A percentile compares a stretch with the other conserved stretches of the same genome.
These are phyloP conservation scores for Chironomus tepperi DNA, from an alignment of 1,140 invertebrate species.

Conservation along the genomic window DNA sequence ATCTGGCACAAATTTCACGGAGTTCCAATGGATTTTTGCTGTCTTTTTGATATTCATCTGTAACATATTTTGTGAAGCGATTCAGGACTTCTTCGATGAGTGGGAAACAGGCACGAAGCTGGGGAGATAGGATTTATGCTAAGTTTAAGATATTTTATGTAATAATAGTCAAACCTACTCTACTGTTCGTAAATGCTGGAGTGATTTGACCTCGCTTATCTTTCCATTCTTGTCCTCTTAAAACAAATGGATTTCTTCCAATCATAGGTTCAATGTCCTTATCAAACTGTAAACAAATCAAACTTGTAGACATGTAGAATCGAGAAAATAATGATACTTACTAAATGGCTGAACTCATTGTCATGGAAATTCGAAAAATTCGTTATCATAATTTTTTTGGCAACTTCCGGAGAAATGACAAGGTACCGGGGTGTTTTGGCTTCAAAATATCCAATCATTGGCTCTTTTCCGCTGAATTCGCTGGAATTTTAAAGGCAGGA, in stretches of 20 bases:
- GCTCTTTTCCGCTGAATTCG: slow-evolving; percentile 33
- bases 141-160: neutral
- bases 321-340: slow-evolving; percentile 24
- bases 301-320: neutral
- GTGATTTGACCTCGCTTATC: slow-evolving; percentile 44
- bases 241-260: slow-evolving; percentile 41
- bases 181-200: slow-evolving; percentile 45
- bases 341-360: slow-evolving; percentile 35
- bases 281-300: slow-evolving; percentile 28
- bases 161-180: slow-evolving; percentile 29
- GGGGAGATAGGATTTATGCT: neutral
- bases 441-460: slow-evolving; percentile 40
- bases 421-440: slow-evolving; percentile 41
- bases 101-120: slow-evolving; percentile 17
- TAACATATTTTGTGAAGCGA: neutral
- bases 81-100: neutral
- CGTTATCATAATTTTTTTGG: slow-evolving; percentile 44
- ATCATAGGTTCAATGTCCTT: slow-evolving; percentile 39
- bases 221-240: slow-evolving; percentile 45
- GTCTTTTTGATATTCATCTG: neutral
- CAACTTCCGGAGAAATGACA: slow-evolving; percentile 43
- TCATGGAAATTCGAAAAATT: slow-evolving; percentile 42
- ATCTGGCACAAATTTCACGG: slow-evolving; percentile 33
- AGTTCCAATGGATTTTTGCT: neutral
- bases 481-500: slow-evolving; percentile 27